These are phyloP conservation scores for Drosophila heteroneura DNA, from an alignment of 2,888 invertebrate genomes.

Conservation along the genomic window DNA sequence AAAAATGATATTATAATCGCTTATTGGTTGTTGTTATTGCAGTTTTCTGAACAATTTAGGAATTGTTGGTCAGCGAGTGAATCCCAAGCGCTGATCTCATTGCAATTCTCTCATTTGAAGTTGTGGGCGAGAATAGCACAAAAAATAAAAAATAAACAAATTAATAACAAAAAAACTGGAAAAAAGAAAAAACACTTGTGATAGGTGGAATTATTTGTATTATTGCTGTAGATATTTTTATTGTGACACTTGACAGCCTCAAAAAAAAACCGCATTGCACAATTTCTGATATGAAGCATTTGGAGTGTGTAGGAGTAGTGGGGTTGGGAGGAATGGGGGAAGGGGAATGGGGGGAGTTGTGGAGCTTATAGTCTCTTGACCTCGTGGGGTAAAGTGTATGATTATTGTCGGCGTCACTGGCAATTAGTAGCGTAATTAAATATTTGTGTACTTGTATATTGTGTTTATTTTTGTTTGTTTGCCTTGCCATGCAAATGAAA, in stretches of 20 bases:
- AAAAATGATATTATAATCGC: slow-evolving; percentile 41
- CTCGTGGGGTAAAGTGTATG: slow-evolving; percentile 51
- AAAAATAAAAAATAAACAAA: neutral
- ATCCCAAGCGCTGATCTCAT: slow-evolving; percentile 66
- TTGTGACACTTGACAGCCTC: slow-evolving; percentile 52
- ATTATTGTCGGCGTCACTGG: slow-evolving; percentile 51
- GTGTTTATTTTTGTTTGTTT: neutral
- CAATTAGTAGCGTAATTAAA: slow-evolving; percentile 79
- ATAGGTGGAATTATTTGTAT: slow-evolving; percentile 35
- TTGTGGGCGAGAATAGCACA: slow-evolving; percentile 42
- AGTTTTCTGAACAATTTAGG: slow-evolving; percentile 32
- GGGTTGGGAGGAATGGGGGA: neutral
- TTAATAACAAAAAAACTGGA: neutral
- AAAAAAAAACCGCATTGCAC: slow-evolving; percentile 41
- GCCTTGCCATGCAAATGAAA: slow-evolving; percentile 27
- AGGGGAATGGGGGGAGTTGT: neutral
- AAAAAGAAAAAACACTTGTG: slow-evolving; percentile 41
- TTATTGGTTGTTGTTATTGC: slow-evolving; percentile 19
- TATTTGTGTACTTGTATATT: slow-evolving; percentile 64
- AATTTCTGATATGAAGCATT: slow-evolving; percentile 47
- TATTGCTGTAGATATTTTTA: slow-evolving; percentile 28
- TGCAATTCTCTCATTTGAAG: slow-evolving; percentile 57
- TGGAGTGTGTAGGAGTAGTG: neutral
- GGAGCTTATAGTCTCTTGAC: slow-evolving; percentile 62
- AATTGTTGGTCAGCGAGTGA: slow-evolving; percentile 44